phyloP scores from a whole-genome alignment of 2,888 invertebrate genomes.

The Nomada ferruginata region DNA sequence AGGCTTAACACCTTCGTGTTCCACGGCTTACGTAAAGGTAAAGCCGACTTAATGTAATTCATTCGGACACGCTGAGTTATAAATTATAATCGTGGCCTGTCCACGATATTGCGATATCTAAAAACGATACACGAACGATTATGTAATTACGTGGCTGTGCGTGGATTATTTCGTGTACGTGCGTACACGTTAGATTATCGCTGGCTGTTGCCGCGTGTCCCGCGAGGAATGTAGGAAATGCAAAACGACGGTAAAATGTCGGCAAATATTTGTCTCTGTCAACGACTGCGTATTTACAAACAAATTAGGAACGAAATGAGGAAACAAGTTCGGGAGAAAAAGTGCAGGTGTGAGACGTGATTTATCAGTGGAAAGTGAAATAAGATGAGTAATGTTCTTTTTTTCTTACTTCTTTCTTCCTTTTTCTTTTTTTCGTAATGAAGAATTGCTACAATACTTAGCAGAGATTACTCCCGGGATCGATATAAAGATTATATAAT shows the following conservation, averaged over 20 bases:
- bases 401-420: too few species aligned
- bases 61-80: constrained; percentile 30
- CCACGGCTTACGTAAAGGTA: constrained; percentile 50
- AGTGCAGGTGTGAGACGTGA: not conserved
- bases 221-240: constrained; percentile 23
- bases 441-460: too few species aligned
- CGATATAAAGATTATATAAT: too few species aligned
- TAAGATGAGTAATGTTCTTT: too few species aligned
- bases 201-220: not conserved
- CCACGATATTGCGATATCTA: constrained; percentile 24
- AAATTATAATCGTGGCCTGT: constrained; percentile 48
- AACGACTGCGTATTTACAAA: constrained; percentile 20
- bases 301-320: constrained; percentile 20
- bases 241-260: constrained; percentile 19
- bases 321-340: constrained; percentile 11
- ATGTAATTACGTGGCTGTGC: constrained; percentile 8
- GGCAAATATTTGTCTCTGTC: constrained; percentile 25
- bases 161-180: constrained; percentile 2
- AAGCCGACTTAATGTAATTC: constrained; percentile 48
- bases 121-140: constrained; percentile 43
- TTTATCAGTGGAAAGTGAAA: constrained; percentile 2
- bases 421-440: too few species aligned
- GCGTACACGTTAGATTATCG: not conserved
- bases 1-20: constrained; percentile 31
- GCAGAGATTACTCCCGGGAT: too few species aligned